Conservation (phyloP, 2,888 invertebrate species). For the Odontothrips loti region DNA sequence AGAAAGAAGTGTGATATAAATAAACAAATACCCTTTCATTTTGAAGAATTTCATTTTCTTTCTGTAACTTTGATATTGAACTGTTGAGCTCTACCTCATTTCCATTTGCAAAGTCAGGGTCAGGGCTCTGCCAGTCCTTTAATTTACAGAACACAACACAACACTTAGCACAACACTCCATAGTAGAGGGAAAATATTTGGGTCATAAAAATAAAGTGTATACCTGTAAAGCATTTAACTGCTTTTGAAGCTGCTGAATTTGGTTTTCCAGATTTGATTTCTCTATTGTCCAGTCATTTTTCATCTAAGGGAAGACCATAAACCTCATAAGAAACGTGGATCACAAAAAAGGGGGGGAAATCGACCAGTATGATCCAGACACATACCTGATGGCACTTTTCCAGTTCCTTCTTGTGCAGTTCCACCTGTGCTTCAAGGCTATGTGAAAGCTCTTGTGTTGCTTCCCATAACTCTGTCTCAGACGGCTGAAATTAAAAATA, state of each 20-base stretch:
- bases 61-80: not conserved
- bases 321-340: too few species aligned
- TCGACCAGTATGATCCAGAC: too few species aligned
- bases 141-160: not conserved
- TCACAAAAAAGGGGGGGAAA: too few species aligned
- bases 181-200: not conserved
- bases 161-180: not conserved
- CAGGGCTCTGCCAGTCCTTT: not conserved
- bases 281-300: not conserved
- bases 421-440: not conserved
- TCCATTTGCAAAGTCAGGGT: constrained; percentile 4
- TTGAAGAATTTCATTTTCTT: constrained; percentile 9
- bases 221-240: not conserved
- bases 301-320: not conserved
- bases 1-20: not conserved
- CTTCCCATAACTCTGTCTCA: not conserved
- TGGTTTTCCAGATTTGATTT: not conserved
- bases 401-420: not conserved
- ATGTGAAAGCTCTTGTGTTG: constrained; percentile 2
- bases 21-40: not conserved
- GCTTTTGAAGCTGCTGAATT: not conserved
- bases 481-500: not conserved
- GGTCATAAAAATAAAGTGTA: not conserved
- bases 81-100: not conserved
- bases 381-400: constrained; percentile 7